Evolutionary conservation across 2,797 vertebrate species (phyloP).

Genomic region (Chrosomus eos): DNA sequence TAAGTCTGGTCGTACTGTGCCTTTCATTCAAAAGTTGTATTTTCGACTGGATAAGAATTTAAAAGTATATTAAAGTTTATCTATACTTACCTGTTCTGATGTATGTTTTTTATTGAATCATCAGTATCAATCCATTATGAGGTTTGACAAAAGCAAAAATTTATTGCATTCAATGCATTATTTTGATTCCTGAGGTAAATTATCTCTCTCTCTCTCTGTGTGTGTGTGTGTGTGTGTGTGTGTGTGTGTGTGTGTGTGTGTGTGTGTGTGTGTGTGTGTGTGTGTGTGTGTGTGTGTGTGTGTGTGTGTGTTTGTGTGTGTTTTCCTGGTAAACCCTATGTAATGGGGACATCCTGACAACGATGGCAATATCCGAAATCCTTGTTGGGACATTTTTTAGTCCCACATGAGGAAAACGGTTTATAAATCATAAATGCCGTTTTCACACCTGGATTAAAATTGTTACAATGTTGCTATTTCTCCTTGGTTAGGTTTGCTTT

Average conservation of each 20-base stretch:
- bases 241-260: too few relatives aligned
- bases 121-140: background rate
- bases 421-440: background rate
- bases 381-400: background rate
- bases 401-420: background rate
- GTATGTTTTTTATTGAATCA: background rate
- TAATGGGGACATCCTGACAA: too few relatives aligned
- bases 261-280: too few relatives aligned
- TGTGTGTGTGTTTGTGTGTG: background rate
- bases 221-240: background rate
- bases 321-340: too few relatives aligned
- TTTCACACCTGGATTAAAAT: background rate
- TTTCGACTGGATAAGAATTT: conserved; percentile 80
- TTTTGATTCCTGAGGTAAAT: background rate
- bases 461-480: background rate
- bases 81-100: conserved; percentile 30
- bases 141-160: background rate
- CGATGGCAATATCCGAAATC: background rate
- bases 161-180: background rate
- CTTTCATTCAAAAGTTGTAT: conserved; percentile 96
- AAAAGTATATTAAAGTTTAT: conserved; percentile 52
- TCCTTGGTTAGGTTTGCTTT: background rate
- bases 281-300: background rate
- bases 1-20: conserved; percentile 98
- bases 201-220: background rate